Evolutionary conservation across 2,797 vertebrate species (phyloP), one percentile per base, ranked within the genome.

Genomic region (Coregonus suidteri): DNA sequence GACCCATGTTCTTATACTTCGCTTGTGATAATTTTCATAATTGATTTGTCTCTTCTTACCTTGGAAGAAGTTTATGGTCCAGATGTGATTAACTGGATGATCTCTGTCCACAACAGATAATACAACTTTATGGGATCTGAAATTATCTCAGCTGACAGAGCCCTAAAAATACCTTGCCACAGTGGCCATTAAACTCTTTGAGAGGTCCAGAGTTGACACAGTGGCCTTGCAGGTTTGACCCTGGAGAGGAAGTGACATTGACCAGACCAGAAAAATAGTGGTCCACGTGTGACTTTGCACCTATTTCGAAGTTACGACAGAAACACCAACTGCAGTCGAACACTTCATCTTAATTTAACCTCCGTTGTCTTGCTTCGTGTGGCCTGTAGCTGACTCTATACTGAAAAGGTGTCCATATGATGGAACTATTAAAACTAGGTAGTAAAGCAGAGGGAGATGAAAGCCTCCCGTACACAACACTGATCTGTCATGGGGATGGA

Each of bases 321-420:
- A 91, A 93, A 83, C 91, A 91, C 80, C 3, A 83, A 82, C 87
- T 81, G 80, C 81, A 77, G 85, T 77, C 9, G 37, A 83, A 89
- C 85, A 84, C 90, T 92, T 93, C 79, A 91, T 93, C 92, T 92
- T 92, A 86, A 92, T 93, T 93, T 91, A 85, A 90, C 71, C 81
- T 82, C 62, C 51, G 75, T 76, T 88, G 85, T 83, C 84, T 82
- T 75, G 73, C 79, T 79, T 74, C 69, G 77, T 35, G 4, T 41
- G 77, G 82, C 84, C 80, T 2, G 1, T 64, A 82, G 73, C 76
- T 80, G 82, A 86, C 84, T 89, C 64, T 67, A 75, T 69, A 75
- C 35, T 70, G 56, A 78, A 77, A 91, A 90, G 84, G 88, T 91
- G 76, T 82, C 52, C 34, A 56, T 25, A 62, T 59, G 72, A 67